A percentile compares a stretch with the other conserved stretches of the same genome.
Conservation (phyloP, 2,888 invertebrate species). For the Dendrolimus pini region DNA sequence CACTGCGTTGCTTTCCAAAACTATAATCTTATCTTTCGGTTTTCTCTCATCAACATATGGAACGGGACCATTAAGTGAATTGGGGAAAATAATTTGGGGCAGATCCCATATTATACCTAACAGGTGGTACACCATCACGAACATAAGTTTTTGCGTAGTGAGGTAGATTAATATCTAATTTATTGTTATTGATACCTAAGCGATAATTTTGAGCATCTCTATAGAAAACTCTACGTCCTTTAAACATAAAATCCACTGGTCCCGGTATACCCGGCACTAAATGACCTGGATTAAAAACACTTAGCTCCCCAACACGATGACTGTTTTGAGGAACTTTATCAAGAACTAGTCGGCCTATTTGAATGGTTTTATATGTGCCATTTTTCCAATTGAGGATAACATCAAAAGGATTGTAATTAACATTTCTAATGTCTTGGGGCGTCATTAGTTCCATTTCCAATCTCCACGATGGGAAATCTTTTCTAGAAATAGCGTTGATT, state of each 20-base stretch:
- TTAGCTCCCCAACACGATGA: conserved; percentile 69
- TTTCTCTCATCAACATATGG: conserved; percentile 28
- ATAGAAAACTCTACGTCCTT: conserved; percentile 65
- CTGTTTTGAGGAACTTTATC: conserved; percentile 66
- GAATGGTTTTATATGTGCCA: conserved; percentile 58
- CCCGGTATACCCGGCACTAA: conserved; percentile 64
- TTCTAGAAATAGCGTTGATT: conserved; percentile 86
- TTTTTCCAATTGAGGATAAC: conserved; percentile 58
- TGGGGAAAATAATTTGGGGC: conserved; percentile 32
- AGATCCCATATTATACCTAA: conserved; percentile 22
- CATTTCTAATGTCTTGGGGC: conserved; percentile 40
- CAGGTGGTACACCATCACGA: conserved; percentile 28
- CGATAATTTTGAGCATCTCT: conserved; percentile 70
- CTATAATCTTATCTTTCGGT: conserved; percentile 17
- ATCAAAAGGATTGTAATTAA: conserved; percentile 61
- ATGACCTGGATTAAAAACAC: conserved; percentile 52
- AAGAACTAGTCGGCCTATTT: conserved; percentile 63
- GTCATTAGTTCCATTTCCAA: conserved; percentile 59
- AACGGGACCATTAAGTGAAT: conserved; percentile 31
- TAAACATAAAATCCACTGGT: conserved; percentile 69
- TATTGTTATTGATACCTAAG: conserved; percentile 28
- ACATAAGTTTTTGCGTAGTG: conserved; percentile 23
- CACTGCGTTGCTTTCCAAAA: conserved; percentile 20
- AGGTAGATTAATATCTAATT: conserved; percentile 28
- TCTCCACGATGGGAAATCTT: conserved; percentile 67